A percentile compares a stretch with the other conserved stretches of the same genome.
Evolutionary conservation across 2,888 invertebrate genomes (phyloP).

Genomic region (Noctua janthina): DNA sequence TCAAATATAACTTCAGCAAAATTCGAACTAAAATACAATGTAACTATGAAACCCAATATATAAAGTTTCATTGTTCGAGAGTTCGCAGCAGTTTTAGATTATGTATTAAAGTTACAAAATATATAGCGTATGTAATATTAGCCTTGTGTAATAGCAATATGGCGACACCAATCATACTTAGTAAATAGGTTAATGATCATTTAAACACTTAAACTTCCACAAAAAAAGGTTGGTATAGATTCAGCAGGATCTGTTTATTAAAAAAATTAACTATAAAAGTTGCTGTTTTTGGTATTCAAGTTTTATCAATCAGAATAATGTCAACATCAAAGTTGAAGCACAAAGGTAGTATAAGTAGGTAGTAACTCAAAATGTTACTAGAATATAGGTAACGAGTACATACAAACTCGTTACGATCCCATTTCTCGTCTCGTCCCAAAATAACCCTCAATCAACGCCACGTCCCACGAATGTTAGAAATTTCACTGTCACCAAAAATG

Average conservation of each 20-base stretch:
- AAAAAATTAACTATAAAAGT: not conserved
- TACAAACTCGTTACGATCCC: not conserved
- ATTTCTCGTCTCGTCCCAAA: not conserved
- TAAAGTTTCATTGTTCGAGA: conserved; percentile 47
- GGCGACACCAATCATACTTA: not conserved
- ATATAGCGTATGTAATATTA: conserved; percentile 18
- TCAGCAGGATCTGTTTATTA: not conserved
- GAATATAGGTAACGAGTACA: too few species aligned
- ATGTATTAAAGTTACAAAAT: conserved; percentile 24
- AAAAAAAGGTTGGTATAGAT: not conserved
- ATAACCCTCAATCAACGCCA: conserved; percentile 42
- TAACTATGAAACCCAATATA: conserved; percentile 51
- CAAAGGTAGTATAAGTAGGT: not conserved
- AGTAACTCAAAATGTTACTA: not conserved
- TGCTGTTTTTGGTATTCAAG: not conserved
- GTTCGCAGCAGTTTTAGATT: conserved; percentile 40
- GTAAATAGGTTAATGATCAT: not conserved
- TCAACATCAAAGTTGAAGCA: not conserved
- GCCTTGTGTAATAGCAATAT: not conserved
- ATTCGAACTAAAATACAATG: conserved; percentile 40
- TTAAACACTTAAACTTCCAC: not conserved
- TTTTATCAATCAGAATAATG: not conserved
- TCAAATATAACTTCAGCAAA: conserved; percentile 32
- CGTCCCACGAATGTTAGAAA: conserved; percentile 1
- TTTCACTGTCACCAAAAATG: conserved; percentile 48